Evolutionary conservation across 2,113 vertebrate species (phyloP), one percentile per base, ranked within the genome.

Genomic region (Isichthys henryi): DNA sequence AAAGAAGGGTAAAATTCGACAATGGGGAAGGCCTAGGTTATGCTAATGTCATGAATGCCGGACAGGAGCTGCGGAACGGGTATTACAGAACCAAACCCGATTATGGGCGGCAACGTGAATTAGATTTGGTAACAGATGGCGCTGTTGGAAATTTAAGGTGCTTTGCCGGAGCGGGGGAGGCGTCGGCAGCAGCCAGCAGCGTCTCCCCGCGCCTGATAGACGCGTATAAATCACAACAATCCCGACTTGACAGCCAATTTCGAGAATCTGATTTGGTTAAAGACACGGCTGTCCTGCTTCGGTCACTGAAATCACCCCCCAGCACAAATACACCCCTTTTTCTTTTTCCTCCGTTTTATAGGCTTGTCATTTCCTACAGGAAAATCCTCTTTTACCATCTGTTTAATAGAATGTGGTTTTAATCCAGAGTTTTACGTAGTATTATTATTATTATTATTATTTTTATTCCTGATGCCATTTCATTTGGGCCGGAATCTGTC

Each of bases 201-300:
- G 89, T 92, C 90, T 92, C 93, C 94, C 86, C 91, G 92, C 77
- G 50, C 92, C 95, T 99, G 98, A 99, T 98, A 96, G 98, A 99
- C 96, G 96, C 96, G 97, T 97, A 97, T 98, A 99, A 98, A 98
- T 99, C 97, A 98, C 96, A 95, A 96, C 98, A 97, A 96, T 98
- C 97, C 98, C 91, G 95, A 96, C 97, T 96, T 99, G 98, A 99
- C 98, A 99, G 98, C 96, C 98, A 98, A 99, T 99, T 99, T 98
- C 95, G 90, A 97, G 97, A 97, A 98, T 98, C 97, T 99, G 98
- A 99, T 99, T 98, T 99, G 97, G 97, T 99, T 99, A 99, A 98
- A 99, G 97, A 98, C 97, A 94, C 93, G 95, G 96, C 96, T 97
- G 95, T 96, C 95, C 94, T 91, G 92, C 94, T 95, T 92, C 86